These are phyloP conservation scores for Odiellus spinosus DNA, from an alignment of 2,888 invertebrate species.

Conservation along the genomic window DNA sequence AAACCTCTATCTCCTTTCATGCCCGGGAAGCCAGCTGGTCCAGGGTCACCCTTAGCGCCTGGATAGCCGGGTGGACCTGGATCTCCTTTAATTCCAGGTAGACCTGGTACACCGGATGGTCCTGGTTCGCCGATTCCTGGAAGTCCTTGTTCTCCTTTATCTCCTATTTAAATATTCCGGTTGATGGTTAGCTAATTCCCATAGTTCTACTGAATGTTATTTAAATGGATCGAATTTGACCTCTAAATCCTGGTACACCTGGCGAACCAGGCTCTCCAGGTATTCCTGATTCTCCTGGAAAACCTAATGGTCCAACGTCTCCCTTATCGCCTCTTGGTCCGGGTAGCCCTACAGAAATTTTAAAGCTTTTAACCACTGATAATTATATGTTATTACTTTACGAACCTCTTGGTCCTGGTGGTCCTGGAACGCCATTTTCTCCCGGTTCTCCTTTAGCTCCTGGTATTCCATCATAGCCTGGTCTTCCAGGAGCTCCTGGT, in stretches of 20 bases:
- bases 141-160: constrained; percentile 40
- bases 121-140: constrained; percentile 60
- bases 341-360: constrained; percentile 52
- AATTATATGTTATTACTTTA: constrained; percentile 39
- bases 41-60: constrained; percentile 13
- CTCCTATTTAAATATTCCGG: constrained; percentile 28
- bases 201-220: constrained; percentile 39
- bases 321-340: constrained; percentile 28
- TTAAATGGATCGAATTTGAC: constrained; percentile 7
- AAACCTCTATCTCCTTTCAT: constrained; percentile 12
- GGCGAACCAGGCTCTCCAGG: constrained; percentile 37
- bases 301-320: constrained; percentile 16
- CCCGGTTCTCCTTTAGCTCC: constrained; percentile 38
- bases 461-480: constrained; percentile 32
- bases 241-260: constrained; percentile 36
- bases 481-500: constrained; percentile 17
- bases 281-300: constrained; percentile 16
- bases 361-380: constrained; percentile 51
- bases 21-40: constrained; percentile 41
- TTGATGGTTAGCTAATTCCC: neutral
- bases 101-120: constrained; percentile 56
- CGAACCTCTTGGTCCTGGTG: constrained; percentile 37
- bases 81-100: constrained; percentile 39
- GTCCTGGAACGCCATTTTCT: constrained; percentile 23
- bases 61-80: constrained; percentile 49